Evolutionary conservation across 2,113 vertebrate genomes (phyloP), one percentile per base, ranked within the genome.

Genomic region (Ceyx margarethae): DNA sequence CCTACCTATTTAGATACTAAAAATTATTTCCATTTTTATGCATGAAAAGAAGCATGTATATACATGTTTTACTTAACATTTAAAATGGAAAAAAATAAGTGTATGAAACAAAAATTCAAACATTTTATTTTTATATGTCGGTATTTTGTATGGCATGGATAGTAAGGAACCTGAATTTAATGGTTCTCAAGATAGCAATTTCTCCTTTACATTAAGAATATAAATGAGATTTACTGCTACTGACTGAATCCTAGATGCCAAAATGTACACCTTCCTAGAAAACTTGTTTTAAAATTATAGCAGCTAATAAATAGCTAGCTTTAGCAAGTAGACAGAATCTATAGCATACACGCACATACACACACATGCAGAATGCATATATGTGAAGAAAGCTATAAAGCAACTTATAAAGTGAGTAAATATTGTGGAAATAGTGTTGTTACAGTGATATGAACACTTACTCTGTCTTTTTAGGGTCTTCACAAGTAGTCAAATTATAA

Each of bases 201-300:
- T 92, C 86, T 95, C 67, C 81, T 96, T 94, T 96, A 95, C 77
- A 89, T 96, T 96, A 97, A 95, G 91, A 97, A 95, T 74, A 94
- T 96, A 97, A 98, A 96, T 72, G 80, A 97, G 91, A 98, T 98
- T 97, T 98, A 96, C 53, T 87, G 82, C 73, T 81, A 79, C 82
- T 97, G 96, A 97, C 95, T 93, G 96, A 97, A 97, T 97, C 91
- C 78, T 94, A 75, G 81, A 96, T 92, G 79, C 92, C 90, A 95
- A 96, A 97, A 96, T 66, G 81, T 96, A 89, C 87, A 95, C 87
- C 77, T 96, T 97, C 96, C 94, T 95, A 83, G 87, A 96, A 97
- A 97, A 96, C 84, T 95, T 97, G 96, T 97, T 97, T 97, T 97
- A 94, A 97, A 97, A 97, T 97, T 96, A 97, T 94, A 81, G 77